phyloP scores from a whole-genome alignment of 2,113 vertebrate species.

The Bubo blakistoni region DNA sequence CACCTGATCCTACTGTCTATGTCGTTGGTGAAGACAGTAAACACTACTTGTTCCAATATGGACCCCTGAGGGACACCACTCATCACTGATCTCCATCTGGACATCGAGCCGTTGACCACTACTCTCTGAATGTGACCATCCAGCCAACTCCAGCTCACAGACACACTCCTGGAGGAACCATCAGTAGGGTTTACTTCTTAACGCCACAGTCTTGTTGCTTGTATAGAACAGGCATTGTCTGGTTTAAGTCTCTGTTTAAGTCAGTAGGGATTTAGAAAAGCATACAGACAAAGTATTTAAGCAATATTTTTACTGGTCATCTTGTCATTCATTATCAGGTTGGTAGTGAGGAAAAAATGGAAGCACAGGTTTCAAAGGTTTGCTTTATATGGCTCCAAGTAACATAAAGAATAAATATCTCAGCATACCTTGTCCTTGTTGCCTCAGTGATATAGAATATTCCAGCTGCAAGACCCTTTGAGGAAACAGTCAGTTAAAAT shows the following conservation, averaged over 20 bases:
- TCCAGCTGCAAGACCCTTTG: conserved; percentile 67
- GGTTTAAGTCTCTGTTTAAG: neutral
- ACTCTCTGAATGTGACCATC: neutral
- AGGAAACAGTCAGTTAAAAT: conserved; percentile 36
- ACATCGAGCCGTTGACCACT: neutral
- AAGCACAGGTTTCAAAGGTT: neutral
- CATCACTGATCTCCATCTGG: neutral
- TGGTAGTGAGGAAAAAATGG: neutral
- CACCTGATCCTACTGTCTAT: neutral
- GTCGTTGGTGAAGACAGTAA: neutral
- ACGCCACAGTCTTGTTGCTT: neutral
- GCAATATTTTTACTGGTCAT: neutral
- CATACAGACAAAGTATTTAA: neutral
- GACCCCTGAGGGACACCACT: neutral
- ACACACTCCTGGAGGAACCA: neutral
- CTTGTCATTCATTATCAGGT: neutral
- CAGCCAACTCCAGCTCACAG: neutral
- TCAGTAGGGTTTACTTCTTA: neutral
- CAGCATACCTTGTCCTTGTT: conserved; percentile 65
- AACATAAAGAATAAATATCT: conserved; percentile 3
- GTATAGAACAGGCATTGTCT: neutral
- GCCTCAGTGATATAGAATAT: conserved; percentile 71
- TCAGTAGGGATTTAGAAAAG: neutral
- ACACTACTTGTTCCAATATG: neutral
- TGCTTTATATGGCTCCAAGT: neutral